Percentiles rank a stretch among this genome's conserved stretches.
Conservation (phyloP, 2,113 vertebrate genomes). For the Plecturocebus donacophilus region DNA sequence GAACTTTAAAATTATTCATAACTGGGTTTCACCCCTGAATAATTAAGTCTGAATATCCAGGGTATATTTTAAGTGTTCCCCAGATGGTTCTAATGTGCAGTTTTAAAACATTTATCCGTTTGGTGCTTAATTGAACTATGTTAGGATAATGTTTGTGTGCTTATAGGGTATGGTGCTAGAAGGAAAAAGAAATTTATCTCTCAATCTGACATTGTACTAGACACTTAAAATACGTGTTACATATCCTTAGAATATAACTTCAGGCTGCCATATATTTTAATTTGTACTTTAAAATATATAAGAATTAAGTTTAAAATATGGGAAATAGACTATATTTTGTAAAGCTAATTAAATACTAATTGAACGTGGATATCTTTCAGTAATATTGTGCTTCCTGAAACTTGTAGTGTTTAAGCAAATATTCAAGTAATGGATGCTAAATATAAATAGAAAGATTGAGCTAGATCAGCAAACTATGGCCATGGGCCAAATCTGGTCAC, state of each 20-base stretch:
- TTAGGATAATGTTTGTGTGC: neutral
- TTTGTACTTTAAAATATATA: neutral
- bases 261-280: neutral
- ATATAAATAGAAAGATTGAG: neutral
- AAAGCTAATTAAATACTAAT: neutral
- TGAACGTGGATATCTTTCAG: neutral
- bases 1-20: neutral
- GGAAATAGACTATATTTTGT: neutral
- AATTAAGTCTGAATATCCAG: neutral
- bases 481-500: neutral
- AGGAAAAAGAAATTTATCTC: neutral
- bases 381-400: constrained; percentile 2
- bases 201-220: neutral
- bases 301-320: neutral
- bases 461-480: neutral
- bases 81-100: neutral
- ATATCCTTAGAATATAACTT: neutral
- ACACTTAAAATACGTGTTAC: neutral
- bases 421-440: neutral
- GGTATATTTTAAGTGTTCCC: neutral
- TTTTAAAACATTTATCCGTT: neutral
- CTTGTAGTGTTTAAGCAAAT: constrained; percentile 6
- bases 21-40: neutral
- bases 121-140: neutral
- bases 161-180: neutral